Evolutionary conservation across 2,888 invertebrate species (phyloP), one percentile per base, ranked within the genome.

Genomic region (Lithophane semibrunnea): DNA sequence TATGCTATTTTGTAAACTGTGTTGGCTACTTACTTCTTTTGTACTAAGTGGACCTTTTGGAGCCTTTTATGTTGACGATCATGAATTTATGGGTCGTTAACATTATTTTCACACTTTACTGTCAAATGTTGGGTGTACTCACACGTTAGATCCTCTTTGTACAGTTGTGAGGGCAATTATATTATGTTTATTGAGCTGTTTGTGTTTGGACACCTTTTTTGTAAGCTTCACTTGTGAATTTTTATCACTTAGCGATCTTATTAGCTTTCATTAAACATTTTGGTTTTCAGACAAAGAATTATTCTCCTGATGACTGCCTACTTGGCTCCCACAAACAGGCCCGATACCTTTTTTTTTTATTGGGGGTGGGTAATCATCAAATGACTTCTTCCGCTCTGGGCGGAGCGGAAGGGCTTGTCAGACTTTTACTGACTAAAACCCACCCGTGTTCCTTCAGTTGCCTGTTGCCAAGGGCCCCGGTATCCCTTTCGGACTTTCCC

Each of bases 101-200:
- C 70, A 74, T 77, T 42, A 77, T 71, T 82, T 29, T 82, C 68
- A 65, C 83, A 82, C 64, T 60, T 60, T 9, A 42, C 18, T 77
- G 82, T 64, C 70, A 82, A 58, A 47, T 76, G 42, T 72, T 60
- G 54, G 56, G 71, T 54, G 63, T 61, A 58, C 13, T 56, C 42
- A 47, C 24, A 61, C 24, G 58, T 83, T 67, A 66, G 37, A 69
- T 78, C 65, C 44, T 79, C 21, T 49, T 75, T 54, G 54, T 61
- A n/a, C 44, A 21, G 9, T 37, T 56, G 44, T 58, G 21, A 58
- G 58, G 58, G 65, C 68, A 60, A 82, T 52, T 60, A 58, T 72
- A n/a, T 37, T 72, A n/a, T 37, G 18, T 74, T 21, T 49, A 37
- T 16, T 61, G 13, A 49, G n/a, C 18, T 60, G 44, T 58, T 58